phyloP scores from a whole-genome alignment of 2,113 vertebrate species.

The Amblyopsis rosae region DNA sequence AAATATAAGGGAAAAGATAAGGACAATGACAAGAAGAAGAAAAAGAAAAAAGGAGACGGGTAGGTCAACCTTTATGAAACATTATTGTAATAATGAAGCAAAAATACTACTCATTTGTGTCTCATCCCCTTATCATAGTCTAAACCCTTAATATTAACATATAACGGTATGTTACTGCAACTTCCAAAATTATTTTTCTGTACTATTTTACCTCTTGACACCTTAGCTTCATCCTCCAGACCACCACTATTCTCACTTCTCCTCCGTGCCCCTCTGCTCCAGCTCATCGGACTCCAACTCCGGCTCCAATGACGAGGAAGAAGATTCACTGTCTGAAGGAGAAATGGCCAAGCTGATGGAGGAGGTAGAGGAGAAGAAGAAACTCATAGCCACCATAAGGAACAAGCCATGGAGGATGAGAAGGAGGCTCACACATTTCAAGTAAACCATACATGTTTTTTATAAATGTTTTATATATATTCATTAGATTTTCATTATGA shows the following conservation, averaged over 20 bases:
- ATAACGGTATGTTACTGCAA: not conserved
- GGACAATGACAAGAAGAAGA: conserved; percentile 67
- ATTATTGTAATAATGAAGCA: too few relatives aligned
- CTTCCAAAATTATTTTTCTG: too few relatives aligned
- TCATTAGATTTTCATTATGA: too few relatives aligned
- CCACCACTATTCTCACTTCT: not conserved
- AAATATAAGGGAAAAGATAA: conserved; percentile 61
- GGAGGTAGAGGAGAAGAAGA: conserved; percentile 96
- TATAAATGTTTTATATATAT: too few relatives aligned
- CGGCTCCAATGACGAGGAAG: conserved; percentile 65
- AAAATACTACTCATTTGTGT: too few relatives aligned
- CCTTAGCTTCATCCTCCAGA: not conserved
- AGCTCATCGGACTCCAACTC: conserved; percentile 81
- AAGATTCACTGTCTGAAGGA: conserved; percentile 90
- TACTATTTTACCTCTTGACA: not conserved
- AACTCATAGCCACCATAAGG: conserved; percentile 88
- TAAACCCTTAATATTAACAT: too few relatives aligned
- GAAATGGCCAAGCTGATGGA: conserved; percentile 86
- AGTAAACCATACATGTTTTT: conserved; percentile 65
- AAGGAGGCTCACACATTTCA: conserved; percentile 83
- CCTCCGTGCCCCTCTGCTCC: conserved; percentile 1
- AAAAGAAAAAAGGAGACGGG: conserved; percentile 77
- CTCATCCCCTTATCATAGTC: too few relatives aligned
- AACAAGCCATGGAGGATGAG: conserved; percentile 96
- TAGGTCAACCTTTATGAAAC: conserved; percentile 22